These are phyloP conservation scores for Otus scops DNA, from an alignment of 2,797 vertebrate genomes.

Conservation along the genomic window DNA sequence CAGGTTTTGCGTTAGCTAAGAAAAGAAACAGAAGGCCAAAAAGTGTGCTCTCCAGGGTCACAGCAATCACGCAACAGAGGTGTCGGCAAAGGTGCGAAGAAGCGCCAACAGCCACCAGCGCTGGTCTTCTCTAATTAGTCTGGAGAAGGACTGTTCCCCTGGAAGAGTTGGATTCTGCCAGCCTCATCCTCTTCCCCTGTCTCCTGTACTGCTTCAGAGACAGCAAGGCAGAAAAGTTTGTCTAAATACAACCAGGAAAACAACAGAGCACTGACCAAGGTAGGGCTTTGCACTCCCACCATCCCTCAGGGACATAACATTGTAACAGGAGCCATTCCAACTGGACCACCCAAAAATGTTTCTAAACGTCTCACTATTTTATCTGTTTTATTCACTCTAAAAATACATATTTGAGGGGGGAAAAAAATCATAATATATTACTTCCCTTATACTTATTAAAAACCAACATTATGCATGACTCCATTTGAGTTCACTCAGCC, in stretches of 20 bases:
- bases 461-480: not conserved
- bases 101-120: not conserved
- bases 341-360: not conserved
- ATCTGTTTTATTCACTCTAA: not conserved
- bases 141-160: not conserved
- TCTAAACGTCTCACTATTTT: not conserved
- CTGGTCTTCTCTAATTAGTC: not conserved
- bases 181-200: not conserved
- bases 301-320: not conserved
- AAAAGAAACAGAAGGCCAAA: not conserved
- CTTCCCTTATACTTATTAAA: not conserved
- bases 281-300: not conserved
- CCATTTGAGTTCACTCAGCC: not conserved
- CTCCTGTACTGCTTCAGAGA: not conserved
- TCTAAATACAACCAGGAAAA: not conserved
- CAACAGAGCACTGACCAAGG: not conserved
- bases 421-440: not conserved
- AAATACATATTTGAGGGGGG: accelerated
- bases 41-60: not conserved
- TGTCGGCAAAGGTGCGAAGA: not conserved
- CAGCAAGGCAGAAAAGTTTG: not conserved
- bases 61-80: accelerated
- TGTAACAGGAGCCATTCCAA: not conserved
- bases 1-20: not conserved
- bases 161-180: not conserved